These are phyloP conservation scores for Pithecia hirsuta DNA, from an alignment of 2,797 vertebrate genomes.

Conservation along the genomic window DNA sequence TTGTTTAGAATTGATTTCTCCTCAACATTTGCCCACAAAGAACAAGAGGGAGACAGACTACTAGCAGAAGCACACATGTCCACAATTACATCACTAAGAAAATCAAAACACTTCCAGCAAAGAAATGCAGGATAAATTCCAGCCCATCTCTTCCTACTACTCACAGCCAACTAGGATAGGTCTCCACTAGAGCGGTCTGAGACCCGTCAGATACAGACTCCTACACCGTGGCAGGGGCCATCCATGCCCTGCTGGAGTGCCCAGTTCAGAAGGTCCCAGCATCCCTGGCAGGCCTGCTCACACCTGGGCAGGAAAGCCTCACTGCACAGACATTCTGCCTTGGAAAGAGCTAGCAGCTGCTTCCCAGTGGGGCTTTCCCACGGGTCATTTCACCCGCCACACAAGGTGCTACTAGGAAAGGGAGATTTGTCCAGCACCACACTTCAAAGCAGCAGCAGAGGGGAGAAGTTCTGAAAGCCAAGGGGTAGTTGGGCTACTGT, in stretches of 20 bases:
- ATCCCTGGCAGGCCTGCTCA: background rate
- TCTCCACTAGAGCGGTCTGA: background rate
- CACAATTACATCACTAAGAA: background rate
- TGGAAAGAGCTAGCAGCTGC: background rate
- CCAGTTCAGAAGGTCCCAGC: background rate
- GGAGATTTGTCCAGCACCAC: background rate
- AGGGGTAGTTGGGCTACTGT: background rate
- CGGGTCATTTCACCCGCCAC: background rate
- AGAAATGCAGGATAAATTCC: background rate
- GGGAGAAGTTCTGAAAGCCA: background rate
- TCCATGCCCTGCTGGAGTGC: too few relatives aligned
- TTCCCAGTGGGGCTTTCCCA: background rate
- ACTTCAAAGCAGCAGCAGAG: background rate
- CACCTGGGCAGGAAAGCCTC: background rate
- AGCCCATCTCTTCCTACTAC: background rate
- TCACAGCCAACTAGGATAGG: background rate
- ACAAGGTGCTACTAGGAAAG: background rate
- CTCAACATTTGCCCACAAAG: conserved; percentile 21
- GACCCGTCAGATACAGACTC: background rate
- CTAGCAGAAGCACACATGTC: background rate
- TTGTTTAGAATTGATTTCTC: conserved; percentile 11
- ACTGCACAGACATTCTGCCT: background rate
- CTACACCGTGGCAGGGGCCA: background rate
- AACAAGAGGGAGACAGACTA: background rate
- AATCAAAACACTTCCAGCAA: background rate